phyloP scores from a whole-genome alignment of 2,797 vertebrate species.

The Pseudopleuronectes americanus region DNA sequence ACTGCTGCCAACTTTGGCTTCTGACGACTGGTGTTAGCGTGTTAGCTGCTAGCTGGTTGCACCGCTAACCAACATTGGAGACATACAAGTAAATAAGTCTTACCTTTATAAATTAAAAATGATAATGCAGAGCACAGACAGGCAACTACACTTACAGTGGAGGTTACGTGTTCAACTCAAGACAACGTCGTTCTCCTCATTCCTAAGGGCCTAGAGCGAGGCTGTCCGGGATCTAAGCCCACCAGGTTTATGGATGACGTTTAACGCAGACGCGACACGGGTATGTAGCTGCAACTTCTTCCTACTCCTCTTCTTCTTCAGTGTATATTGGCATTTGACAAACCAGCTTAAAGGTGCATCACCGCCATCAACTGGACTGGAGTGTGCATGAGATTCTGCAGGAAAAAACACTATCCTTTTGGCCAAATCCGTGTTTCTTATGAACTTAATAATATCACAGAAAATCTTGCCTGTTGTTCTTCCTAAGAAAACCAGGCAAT shows the following conservation, averaged over 20 bases:
- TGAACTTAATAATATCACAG: too few species aligned
- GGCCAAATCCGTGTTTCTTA: too few species aligned
- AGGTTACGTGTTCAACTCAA: neutral
- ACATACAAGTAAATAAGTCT: neutral
- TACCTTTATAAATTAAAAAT: neutral
- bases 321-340: too few species aligned
- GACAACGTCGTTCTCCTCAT: neutral
- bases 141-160: conserved; percentile 50
- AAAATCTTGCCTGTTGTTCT: too few species aligned
- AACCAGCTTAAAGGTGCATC: too few species aligned
- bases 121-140: neutral
- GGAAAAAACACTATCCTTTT: too few species aligned
- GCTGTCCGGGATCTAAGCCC: conserved; percentile 7
- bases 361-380: too few species aligned
- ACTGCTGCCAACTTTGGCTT: conserved; percentile 58
- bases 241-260: conserved; percentile 53
- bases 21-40: conserved; percentile 33
- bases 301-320: too few species aligned
- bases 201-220: conserved; percentile 39
- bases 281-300: conserved; percentile 1
- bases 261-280: conserved; percentile 17
- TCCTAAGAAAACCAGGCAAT: too few species aligned
- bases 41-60: conserved; percentile 41
- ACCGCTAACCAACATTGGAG: conserved; percentile 1
- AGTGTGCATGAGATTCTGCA: too few species aligned